phyloP scores from a whole-genome alignment of 1,140 invertebrate genomes.

The Zaprionus kolodkinae region DNA sequence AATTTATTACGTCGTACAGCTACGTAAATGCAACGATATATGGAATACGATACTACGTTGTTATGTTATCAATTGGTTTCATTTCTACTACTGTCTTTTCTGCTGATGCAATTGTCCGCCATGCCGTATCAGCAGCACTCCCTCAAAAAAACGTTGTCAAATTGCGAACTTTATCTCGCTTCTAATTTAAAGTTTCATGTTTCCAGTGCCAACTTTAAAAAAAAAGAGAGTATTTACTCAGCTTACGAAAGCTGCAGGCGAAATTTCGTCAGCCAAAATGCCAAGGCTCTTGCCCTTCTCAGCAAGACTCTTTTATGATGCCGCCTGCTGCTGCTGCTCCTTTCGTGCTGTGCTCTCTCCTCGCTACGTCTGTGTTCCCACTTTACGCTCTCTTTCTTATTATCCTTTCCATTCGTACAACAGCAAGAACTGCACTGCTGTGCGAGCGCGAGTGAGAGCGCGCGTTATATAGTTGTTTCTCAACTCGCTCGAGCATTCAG shows the following conservation, averaged over 20 bases:
- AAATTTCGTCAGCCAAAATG: conserved; percentile 63
- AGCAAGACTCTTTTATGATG: background rate
- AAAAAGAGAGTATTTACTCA: conserved; percentile 20
- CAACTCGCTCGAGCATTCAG: background rate
- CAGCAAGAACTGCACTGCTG: background rate
- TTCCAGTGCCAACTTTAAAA: conserved; percentile 35
- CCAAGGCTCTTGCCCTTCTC: conserved; percentile 27
- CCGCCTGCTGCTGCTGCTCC: background rate
- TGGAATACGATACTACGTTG: background rate
- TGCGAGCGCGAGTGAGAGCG: background rate
- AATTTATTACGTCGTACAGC: background rate
- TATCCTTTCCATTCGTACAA: background rate
- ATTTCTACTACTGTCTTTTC: background rate
- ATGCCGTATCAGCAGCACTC: background rate
- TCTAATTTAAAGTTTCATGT: conserved; percentile 58
- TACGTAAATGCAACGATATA: background rate
- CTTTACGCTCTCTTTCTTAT: background rate
- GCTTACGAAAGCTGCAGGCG: conserved; percentile 49
- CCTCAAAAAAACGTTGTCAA: too few species aligned
- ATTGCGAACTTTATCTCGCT: background rate
- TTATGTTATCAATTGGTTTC: background rate
- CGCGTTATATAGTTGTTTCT: background rate
- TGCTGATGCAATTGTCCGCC: conserved; percentile 46
- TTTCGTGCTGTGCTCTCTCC: conserved; percentile 3
- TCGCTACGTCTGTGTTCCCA: background rate